Base-by-base conservation (phyloP, 64 coral and sea anemone species). In the Actinia equina region DNA sequence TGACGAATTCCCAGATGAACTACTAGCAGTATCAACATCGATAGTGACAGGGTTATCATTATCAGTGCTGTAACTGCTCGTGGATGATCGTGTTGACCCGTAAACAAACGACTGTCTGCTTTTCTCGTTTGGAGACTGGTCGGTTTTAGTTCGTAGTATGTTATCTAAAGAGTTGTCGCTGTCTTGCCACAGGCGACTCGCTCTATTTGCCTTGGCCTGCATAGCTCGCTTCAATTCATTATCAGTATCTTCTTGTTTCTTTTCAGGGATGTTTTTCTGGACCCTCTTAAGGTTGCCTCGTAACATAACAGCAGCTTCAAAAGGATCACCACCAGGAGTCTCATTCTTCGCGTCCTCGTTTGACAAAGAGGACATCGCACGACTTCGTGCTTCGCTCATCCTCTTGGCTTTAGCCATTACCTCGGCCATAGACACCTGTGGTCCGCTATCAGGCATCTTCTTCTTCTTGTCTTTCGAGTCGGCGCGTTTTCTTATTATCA, bases 321-420 rank as follows among this genome's bases (percentile, higher is more conserved):
- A 95, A 13, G 86, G 82, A 90, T 96, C 94, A 25, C 79, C 88
- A 30, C 77, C 71, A 41, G 13, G 69, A 10, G 84, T 51, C 19
- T 82, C 59, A 16, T 19, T 58, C 77, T 87, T 53, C 16, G 3
- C 22, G 10, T 41, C 23, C 5, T 63, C 84, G 14, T 77, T 44
- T 51, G 80, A 82, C 20, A 57, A 3, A 2, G 80, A 52, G 26
- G 83, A 85, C 26, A 85, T 37, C 14, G 59, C 83, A 25, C 83
- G 44, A 9, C 20, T 58, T 20, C 78, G 43, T n/a, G 76, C 59
- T 45, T 96, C 94, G 25, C 91, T 89, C 94, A 96, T 96, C 83
- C 83, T 90, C 51, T 96, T 96, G 25, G 94, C 94, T 59, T 96
- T 93, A 12, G 94, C 94, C 5, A 96, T 80, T n/a, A 96, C 94